Percentiles rank a stretch among this genome's conserved stretches.
Evolutionary conservation across 2,888 invertebrate species (phyloP).

Genomic region (Pharmacophagus antenor): DNA sequence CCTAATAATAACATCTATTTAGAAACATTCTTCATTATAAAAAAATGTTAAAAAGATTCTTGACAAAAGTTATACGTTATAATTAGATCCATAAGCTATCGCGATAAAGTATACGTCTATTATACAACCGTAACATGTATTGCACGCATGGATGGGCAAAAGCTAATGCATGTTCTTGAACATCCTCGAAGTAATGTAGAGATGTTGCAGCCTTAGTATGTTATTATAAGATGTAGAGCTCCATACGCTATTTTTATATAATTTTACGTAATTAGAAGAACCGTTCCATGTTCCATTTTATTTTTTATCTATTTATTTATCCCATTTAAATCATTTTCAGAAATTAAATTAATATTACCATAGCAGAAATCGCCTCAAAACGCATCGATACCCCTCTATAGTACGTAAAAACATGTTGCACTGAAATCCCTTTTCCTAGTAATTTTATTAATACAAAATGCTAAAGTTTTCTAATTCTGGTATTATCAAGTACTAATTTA

Average conservation of each 20-base stretch:
- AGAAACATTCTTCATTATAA: not conserved
- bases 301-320: too few relatives aligned
- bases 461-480: too few relatives aligned
- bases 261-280: not conserved
- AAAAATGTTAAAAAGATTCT: not conserved
- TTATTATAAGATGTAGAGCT: not conserved
- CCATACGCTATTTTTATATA: not conserved
- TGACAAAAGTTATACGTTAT: not conserved
- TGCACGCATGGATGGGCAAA: not conserved
- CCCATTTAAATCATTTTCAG: too few relatives aligned
- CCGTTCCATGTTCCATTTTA: not conserved
- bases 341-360: too few relatives aligned
- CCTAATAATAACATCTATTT: too few relatives aligned
- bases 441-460: too few relatives aligned
- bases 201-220: not conserved
- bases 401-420: too few relatives aligned
- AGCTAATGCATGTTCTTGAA: not conserved
- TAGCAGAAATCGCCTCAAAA: too few relatives aligned
- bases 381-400: too few relatives aligned
- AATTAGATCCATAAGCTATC: not conserved
- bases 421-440: too few relatives aligned
- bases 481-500: constrained; percentile 16
- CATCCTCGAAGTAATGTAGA: not conserved
- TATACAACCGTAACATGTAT: not conserved
- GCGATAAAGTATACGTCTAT: not conserved